phyloP scores from a whole-genome alignment of 2,113 vertebrate species.

The Odobenus rosmarus region DNA sequence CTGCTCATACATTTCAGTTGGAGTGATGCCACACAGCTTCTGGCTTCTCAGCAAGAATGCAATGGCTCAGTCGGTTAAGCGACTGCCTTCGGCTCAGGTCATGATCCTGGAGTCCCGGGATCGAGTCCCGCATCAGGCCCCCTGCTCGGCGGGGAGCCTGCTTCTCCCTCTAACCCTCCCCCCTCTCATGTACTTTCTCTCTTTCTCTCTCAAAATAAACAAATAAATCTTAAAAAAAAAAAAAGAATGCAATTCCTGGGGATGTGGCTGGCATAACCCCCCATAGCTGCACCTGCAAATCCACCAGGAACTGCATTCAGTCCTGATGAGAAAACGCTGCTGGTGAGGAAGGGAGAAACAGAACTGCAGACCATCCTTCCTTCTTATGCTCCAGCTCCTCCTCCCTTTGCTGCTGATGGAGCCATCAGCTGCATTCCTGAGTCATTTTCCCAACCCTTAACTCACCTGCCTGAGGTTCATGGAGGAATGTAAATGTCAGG shows the following conservation, averaged over 20 bases:
- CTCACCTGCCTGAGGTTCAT: not conserved
- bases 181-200: too few species aligned
- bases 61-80: not conserved
- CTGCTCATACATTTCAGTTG: not conserved
- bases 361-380: not conserved
- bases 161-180: too few species aligned
- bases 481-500: not conserved
- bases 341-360: not conserved
- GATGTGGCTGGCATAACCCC: constrained; percentile 51
- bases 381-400: not conserved
- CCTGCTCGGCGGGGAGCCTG: too few species aligned
- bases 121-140: too few species aligned
- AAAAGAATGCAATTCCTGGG: constrained; percentile 59
- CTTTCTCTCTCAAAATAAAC: too few species aligned
- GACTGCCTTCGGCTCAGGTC: too few species aligned
- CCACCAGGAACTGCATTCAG: constrained; percentile 25
- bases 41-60: constrained; percentile 65
- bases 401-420: not conserved
- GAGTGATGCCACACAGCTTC: constrained; percentile 46
- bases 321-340: not conserved
- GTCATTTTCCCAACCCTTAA: not conserved
- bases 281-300: not conserved
- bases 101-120: too few species aligned
- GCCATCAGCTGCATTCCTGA: accelerated
- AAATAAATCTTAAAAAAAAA: too few species aligned